Conservation (phyloP, 1,140 invertebrate genomes). For the Anthonomus grandis region DNA sequence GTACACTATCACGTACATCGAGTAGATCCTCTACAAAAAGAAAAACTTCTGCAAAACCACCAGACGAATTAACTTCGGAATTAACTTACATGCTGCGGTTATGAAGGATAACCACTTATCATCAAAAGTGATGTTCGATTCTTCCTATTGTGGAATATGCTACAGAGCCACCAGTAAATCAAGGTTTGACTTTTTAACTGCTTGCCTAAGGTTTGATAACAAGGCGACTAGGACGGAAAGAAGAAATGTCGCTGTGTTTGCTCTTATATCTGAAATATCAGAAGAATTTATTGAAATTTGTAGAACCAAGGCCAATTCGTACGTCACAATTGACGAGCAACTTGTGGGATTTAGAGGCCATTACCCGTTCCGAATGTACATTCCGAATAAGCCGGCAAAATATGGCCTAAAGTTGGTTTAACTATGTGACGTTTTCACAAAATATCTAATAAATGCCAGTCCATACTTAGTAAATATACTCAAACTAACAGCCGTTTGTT, state of each 20-base stretch:
- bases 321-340: slow-evolving; percentile 44
- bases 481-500: neutral
- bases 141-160: neutral
- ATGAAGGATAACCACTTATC: too few species aligned
- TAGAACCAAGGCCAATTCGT: slow-evolving; percentile 15
- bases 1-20: too few species aligned
- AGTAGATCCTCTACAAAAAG: too few species aligned
- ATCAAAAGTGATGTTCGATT: too few species aligned
- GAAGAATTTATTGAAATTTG: neutral
- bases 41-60: too few species aligned
- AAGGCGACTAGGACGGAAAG: neutral
- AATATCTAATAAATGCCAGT: slow-evolving; percentile 3
- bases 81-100: too few species aligned
- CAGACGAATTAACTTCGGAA: too few species aligned
- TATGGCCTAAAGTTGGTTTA: neutral
- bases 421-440: slow-evolving; percentile 2
- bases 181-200: slow-evolving; percentile 1
- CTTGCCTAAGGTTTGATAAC: slow-evolving; percentile 1
- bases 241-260: slow-evolving; percentile 6
- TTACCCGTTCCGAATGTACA: slow-evolving; percentile 42
- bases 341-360: slow-evolving; percentile 41
- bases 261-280: slow-evolving; percentile 1
- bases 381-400: slow-evolving; percentile 8
- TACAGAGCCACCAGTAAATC: slow-evolving; percentile 1
- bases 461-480: slow-evolving; percentile 2